Evolutionary conservation across 64 coral and sea anemone species (phyloP).

Genomic region (Porites australiensis): DNA sequence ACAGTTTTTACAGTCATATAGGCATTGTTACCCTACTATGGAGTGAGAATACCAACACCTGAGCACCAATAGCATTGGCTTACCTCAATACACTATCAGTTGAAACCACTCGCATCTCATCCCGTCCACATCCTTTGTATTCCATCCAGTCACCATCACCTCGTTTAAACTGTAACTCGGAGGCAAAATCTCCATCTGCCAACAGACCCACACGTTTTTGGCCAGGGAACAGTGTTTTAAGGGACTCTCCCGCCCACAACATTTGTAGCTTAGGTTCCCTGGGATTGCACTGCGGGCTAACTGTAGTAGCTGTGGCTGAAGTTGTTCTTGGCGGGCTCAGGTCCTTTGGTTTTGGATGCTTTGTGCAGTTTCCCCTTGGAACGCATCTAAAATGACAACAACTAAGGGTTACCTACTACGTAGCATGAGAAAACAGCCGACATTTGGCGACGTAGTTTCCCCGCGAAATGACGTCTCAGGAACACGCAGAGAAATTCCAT

Average conservation of each 20-base stretch:
- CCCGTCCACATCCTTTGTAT: background rate
- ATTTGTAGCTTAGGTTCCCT: background rate
- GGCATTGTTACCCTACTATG: too few species aligned
- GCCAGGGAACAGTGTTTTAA: background rate
- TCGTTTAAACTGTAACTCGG: background rate
- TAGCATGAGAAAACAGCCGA: too few species aligned
- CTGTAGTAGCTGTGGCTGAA: background rate
- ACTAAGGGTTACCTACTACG: too few species aligned
- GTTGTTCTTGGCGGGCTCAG: too few species aligned
- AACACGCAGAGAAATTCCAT: too few species aligned
- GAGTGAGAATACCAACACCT: too few species aligned
- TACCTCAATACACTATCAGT: constrained; percentile 3
- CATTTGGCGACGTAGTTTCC: too few species aligned
- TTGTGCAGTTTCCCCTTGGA: background rate
- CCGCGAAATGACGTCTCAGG: too few species aligned
- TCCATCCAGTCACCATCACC: background rate
- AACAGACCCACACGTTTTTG: background rate
- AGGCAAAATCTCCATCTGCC: background rate
- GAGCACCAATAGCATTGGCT: too few species aligned
- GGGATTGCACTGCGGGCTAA: background rate
- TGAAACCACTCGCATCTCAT: constrained; percentile 18
- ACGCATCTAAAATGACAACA: background rate
- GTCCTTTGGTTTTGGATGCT: too few species aligned
- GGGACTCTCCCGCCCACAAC: background rate
- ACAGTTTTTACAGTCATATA: too few species aligned